These are phyloP conservation scores for Lasioglossum lativentre DNA, from an alignment of 2,888 invertebrate species.

Conservation along the genomic window DNA sequence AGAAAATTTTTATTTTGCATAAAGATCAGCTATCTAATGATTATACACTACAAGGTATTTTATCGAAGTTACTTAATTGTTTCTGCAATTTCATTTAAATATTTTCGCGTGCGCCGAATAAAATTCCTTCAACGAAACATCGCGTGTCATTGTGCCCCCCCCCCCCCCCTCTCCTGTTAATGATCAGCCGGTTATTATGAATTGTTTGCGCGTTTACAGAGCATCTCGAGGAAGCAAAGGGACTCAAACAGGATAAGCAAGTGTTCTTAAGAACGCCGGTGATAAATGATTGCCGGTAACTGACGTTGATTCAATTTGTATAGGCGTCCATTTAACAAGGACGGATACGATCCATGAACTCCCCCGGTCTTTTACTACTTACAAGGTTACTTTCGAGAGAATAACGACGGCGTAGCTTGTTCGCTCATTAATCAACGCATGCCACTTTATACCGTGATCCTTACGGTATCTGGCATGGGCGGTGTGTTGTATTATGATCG, in stretches of 20 bases:
- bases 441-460: conserved; percentile 50
- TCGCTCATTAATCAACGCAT: conserved; percentile 69
- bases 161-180: background rate
- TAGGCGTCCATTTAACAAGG: conserved; percentile 64
- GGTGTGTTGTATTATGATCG: conserved; percentile 13
- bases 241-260: conserved; percentile 52
- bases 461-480: conserved; percentile 5
- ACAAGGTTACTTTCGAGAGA: conserved; percentile 62
- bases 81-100: too few species aligned
- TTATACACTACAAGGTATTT: too few species aligned
- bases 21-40: too few species aligned
- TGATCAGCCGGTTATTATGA: conserved; percentile 12
- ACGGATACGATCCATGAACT: conserved; percentile 60
- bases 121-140: background rate
- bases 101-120: background rate
- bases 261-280: conserved; percentile 59
- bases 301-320: conserved; percentile 74
- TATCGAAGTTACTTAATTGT: too few species aligned
- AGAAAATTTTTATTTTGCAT: too few species aligned
- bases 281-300: conserved; percentile 71
- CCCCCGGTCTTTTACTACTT: conserved; percentile 65
- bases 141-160: background rate
- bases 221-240: conserved; percentile 34
- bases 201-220: conserved; percentile 21
- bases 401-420: conserved; percentile 56